Evolutionary conservation across 2,888 invertebrate genomes (phyloP), one percentile per base, ranked within the genome.

Genomic region (Limenitis camilla): DNA sequence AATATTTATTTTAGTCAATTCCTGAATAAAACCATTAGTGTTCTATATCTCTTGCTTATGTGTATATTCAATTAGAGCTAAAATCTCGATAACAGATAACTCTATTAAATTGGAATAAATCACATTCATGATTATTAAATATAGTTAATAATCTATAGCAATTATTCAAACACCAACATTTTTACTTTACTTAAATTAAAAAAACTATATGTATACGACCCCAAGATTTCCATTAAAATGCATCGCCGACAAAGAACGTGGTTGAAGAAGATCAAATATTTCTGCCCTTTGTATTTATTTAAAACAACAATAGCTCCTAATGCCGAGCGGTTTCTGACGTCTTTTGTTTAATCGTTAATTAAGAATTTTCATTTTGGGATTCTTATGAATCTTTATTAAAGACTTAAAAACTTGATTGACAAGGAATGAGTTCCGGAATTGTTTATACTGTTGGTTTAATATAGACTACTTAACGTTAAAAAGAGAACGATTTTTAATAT

Each of bases 211-310:
- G 63, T 58, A 59, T 64, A 59, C 60, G 58, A 67, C 63, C 65
- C 61, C 65, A 60, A 67, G 69, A 67, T 66, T 57, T 70, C 76
- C 76, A 77, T 80, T 79, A 80, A 78, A 76, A 78, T 76, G 75
- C 72, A 74, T 72, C 68, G 69, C 67, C 64, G 67, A 79, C 76
- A 77, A 74, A 71, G 72, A 72, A 71, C 73, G 68, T 68, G 74
- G 72, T 73, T 68, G 66, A 42, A 40, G 49, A 71, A 68, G 75
- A 78, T 78, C 77, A 79, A 77, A 78, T 71, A 72, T 72, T 74
- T 71, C 71, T 67, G 68, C 72, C 72, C 75, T 74, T 76, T 75
- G 72, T 74, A 66, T 77, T 77, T 74, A 70, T 71, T 68, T 72
- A 67, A 72, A 72, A 69, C 69, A 74, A 72, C 70, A 72, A 72